Evolutionary conservation across 2,113 vertebrate species (phyloP).

Genomic region (Ameiurus melas): DNA sequence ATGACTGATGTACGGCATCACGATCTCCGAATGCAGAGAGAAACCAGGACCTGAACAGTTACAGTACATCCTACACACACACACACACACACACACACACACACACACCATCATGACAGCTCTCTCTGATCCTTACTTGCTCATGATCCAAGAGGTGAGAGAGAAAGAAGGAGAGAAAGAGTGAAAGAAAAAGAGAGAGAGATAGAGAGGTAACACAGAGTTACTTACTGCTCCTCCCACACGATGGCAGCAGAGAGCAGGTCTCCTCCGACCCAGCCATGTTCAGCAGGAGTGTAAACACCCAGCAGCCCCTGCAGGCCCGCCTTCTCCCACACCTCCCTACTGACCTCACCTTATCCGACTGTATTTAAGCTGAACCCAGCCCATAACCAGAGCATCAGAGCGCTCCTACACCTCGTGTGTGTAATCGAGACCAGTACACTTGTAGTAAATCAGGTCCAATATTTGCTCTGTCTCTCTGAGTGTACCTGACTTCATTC

Average conservation of each 20-base stretch:
- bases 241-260: conserved; percentile 78
- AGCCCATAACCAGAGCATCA: too few relatives aligned
- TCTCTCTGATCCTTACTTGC: background rate
- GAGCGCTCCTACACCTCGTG: too few relatives aligned
- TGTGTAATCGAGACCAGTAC: too few relatives aligned
- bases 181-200: too few relatives aligned
- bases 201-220: background rate
- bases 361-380: too few relatives aligned
- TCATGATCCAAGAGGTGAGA: background rate
- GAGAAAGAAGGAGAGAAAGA: background rate
- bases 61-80: conserved; percentile 79
- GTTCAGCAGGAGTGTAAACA: conserved; percentile 76
- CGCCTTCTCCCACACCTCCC: conserved; percentile 90
- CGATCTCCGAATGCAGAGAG: conserved; percentile 84
- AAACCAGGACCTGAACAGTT: conserved; percentile 91
- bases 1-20: conserved; percentile 87
- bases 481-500: too few relatives aligned
- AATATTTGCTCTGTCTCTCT: too few relatives aligned
- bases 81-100: conserved; percentile 26
- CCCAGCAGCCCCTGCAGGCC: conserved; percentile 86
- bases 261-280: conserved; percentile 86
- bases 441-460: too few relatives aligned
- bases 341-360: conserved; percentile 62
- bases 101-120: background rate
- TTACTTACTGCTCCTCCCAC: conserved; percentile 92